phyloP scores from a whole-genome alignment of 2,797 vertebrate genomes.

The Odontamblyopus lacepedii region DNA sequence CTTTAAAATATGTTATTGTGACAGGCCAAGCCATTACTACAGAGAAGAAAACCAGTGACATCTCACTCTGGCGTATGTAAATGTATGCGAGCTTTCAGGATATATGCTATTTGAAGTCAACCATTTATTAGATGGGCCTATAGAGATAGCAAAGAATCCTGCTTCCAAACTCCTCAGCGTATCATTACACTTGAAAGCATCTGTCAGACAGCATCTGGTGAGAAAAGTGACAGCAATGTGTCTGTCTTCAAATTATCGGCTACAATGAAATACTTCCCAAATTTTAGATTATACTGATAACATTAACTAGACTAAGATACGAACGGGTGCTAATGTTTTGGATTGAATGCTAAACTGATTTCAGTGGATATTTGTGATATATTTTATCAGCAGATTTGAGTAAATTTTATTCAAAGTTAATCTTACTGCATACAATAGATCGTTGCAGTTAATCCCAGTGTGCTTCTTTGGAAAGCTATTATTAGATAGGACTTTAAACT shows the following conservation, averaged over 20 bases:
- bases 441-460: background rate
- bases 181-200: conserved; percentile 5
- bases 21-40: background rate
- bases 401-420: background rate
- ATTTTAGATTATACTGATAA: background rate
- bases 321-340: no score
- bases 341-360: no score
- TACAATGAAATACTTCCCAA: background rate
- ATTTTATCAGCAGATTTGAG: background rate
- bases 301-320: no score
- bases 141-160: conserved; percentile 2
- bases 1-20: no score
- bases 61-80: background rate
- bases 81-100: background rate
- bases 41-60: background rate
- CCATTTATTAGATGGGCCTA: background rate
- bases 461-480: background rate
- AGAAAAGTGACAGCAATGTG: background rate
- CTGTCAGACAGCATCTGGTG: conserved; percentile 7
- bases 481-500: background rate
- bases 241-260: background rate
- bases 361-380: no score
- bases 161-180: background rate
- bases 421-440: background rate
- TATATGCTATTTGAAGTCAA: background rate